Evolutionary conservation across 2,113 vertebrate species (phyloP).

Genomic region (Pongo pygmaeus): DNA sequence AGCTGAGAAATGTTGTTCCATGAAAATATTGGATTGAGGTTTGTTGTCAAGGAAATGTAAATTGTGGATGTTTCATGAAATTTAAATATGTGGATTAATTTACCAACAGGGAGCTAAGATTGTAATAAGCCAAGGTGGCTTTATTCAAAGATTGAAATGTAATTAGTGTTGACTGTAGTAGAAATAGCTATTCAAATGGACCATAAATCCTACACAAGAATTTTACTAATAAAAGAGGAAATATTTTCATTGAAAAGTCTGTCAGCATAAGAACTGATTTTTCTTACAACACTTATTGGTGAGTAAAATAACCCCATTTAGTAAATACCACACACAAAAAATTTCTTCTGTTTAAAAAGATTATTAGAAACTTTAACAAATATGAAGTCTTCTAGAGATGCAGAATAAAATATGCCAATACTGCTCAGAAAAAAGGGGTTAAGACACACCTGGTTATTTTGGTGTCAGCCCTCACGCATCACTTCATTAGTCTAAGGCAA

Average conservation of each 20-base stretch:
- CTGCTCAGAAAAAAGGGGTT: background rate
- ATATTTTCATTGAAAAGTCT: slow-evolving; percentile 35
- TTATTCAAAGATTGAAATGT: slow-evolving; percentile 61
- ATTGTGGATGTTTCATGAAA: slow-evolving; percentile 49
- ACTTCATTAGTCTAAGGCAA: background rate
- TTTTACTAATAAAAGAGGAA: slow-evolving; percentile 56
- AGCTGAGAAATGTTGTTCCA: slow-evolving; percentile 15
- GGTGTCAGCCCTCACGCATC: fast-evolving
- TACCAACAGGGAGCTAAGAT: slow-evolving; percentile 23
- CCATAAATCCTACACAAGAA: background rate
- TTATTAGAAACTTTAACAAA: background rate
- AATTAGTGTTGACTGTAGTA: slow-evolving; percentile 48
- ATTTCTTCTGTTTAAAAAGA: background rate
- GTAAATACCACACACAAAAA: background rate
- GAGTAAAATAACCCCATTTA: background rate
- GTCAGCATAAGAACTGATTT: slow-evolving; percentile 1
- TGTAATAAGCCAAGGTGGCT: slow-evolving; percentile 41
- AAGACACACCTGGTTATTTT: background rate
- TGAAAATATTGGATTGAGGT: slow-evolving; percentile 44
- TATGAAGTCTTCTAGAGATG: background rate
- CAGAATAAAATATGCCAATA: background rate
- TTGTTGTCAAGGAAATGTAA: slow-evolving; percentile 60
- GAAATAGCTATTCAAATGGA: background rate
- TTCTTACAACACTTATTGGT: background rate
- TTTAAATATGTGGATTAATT: slow-evolving; percentile 51